Base-by-base conservation (phyloP, 2,113 vertebrate genomes). In the Malurus elegans region DNA sequence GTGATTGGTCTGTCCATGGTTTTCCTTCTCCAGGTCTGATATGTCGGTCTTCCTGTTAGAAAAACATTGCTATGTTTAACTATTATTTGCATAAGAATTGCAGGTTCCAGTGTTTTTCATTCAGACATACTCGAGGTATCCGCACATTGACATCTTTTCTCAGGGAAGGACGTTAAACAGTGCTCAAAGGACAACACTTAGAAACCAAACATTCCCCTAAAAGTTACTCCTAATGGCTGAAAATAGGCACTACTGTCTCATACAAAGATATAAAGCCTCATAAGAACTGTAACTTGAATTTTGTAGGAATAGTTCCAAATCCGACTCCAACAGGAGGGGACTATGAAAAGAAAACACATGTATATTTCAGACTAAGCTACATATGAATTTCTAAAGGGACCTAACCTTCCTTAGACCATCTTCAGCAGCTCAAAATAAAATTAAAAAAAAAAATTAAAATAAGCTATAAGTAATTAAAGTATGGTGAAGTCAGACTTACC, bases 1-100 rank as follows among this genome's bases (percentile, higher is more conserved):
- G 58, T n/a, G 6, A 57, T 62, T 86, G 71, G 10, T 16, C 19
- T 83, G n/a, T 97, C 95, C 97, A 97, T 96, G 65, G 6, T 67
- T 82, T 80, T 76, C 21, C 34, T 90, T 34, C 67, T 69, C 60
- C 79, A 61, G 40, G 56, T 67, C 38, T 28, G 51, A 51, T 54
- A 78, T 4, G 26, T 21, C 75, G 66, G 32, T 58, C 14, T 42
- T 82, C 76, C 96, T 97, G 89, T 82, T 79, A 10, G 32, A 48
- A 88, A 88, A 92, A 71, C 42, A 75, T 45, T n/a, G 65, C 25
- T n/a, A 3, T 45, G 6, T 50, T 75, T 84, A 57, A 47, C 18
- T 38, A 11, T 29, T 45, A 56, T n/a, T 73, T 81, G 44, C 38
- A 54, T 38, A 42, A 67, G 20, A 86, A 79, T 47, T 76, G 67